Evolutionary conservation across 1,140 invertebrate species (phyloP), one percentile per base, ranked within the genome.

Genomic region (Cotesia typhae): DNA sequence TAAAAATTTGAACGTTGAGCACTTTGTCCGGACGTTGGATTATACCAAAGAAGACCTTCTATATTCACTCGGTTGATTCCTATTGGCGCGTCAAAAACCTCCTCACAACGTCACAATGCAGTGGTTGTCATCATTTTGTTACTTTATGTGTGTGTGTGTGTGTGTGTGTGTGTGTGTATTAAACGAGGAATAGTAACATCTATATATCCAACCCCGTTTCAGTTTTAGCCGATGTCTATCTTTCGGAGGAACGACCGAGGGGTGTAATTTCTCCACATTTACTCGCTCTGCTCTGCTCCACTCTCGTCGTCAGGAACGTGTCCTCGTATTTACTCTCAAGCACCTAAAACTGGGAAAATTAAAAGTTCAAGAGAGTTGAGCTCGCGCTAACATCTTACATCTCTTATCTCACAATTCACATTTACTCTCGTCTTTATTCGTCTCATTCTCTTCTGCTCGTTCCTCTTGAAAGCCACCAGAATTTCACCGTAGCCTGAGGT

Each of bases 21-120:
- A 70, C 55, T 70, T 63, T 70, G 10, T 70, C 68, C 68, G 59
- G 55, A 70, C 59, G 57, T 64, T 55, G 67, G 67, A 69, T 69
- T 69, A 69, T 69, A 20, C 57, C 36, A 59, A 59, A 59, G 57
- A 59, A 59, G 17, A 55, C n/a, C 17, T 20, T 20, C 57, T 20
- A 20, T 9, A 20, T 17, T 59, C 57, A 28, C 14, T 59, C 57
- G 14, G 17, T 9, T 9, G 14, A 28, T 20, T 59, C 57, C 57
- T 59, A 59, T 59, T 59, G 57, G 20, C 20, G 17, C 57, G 14
- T 59, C 57, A 59, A 59, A 12, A 20, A 20, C 3, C 14, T 17
- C 20, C 57, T 28, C 57, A 47, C 4, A 47, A 47, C 20, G 17
- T 9, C 20, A 59, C 57, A 59, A 20, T 59, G 57, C 9, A 10